phyloP scores from a whole-genome alignment of 64 coral and sea anemone species.

The Cladopsammia gracilis region DNA sequence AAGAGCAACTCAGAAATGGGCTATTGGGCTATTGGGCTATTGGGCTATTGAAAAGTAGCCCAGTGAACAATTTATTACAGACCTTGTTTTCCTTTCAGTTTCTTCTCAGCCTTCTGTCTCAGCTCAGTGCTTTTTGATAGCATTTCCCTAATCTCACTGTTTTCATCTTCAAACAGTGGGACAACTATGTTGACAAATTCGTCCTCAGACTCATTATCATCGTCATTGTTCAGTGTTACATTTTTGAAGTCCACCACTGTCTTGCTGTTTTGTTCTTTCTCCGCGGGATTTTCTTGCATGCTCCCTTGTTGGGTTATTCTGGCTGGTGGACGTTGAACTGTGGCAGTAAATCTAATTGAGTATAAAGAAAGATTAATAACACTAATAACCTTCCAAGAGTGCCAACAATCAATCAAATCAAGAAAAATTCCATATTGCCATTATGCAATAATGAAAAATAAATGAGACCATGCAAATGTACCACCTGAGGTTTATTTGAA shows the following conservation, averaged over 20 bases:
- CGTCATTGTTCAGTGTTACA: constrained; percentile 68
- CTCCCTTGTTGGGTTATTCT: constrained; percentile 32
- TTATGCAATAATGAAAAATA: too few species aligned
- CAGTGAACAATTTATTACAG: too few species aligned
- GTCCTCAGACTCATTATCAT: constrained; percentile 78
- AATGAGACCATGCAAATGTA: too few species aligned
- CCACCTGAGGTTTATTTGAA: too few species aligned
- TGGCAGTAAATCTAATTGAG: constrained; percentile 68
- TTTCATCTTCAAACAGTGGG: constrained; percentile 73
- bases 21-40: too few species aligned
- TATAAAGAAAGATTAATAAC: background rate
- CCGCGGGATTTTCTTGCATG: constrained; percentile 7
- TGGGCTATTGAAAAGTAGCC: too few species aligned
- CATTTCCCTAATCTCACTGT: constrained; percentile 73
- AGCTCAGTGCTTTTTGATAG: constrained; percentile 69
- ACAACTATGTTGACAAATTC: constrained; percentile 96
- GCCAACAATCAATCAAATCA: background rate
- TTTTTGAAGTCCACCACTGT: constrained; percentile 76
- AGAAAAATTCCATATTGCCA: too few species aligned
- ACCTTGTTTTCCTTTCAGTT: constrained; percentile 47
- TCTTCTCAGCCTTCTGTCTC: constrained; percentile 60
- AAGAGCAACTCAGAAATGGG: too few species aligned
- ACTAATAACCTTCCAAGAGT: background rate
- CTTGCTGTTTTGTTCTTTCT: background rate
- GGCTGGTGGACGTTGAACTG: constrained; percentile 81